Evolutionary conservation across 2,113 vertebrate species (phyloP), one percentile per base, ranked within the genome.

Genomic region (Spea bombifrons): DNA sequence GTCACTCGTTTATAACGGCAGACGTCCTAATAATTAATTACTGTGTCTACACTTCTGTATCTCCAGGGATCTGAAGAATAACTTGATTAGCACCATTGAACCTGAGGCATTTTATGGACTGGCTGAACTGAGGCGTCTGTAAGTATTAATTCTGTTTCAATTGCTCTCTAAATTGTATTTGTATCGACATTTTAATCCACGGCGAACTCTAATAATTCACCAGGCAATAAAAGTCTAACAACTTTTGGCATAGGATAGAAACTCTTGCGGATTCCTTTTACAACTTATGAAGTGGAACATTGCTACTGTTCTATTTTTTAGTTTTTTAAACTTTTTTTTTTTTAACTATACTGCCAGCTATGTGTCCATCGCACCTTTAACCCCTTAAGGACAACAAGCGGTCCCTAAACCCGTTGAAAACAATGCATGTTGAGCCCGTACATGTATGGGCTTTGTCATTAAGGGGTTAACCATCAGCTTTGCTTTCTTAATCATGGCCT

Each of bases 41-140:
- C 66, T 81, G 45, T 61, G 86, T 64, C 75, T 87, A 6, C 84
- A 84, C 17, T 75, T 87, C 76, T 89, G 84, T 85, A 84, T 85
- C 85, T 87, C 81, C 76, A 94, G 94, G 86, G 92, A 95, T 89
- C 90, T 96, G 90, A 94, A 90, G 88, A 93, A 91, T 91, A 94
- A 94, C 91, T 89, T 96, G 89, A 92, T 94, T 85, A 93, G 93
- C 85, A 94, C 88, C 48, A 90, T 93, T 86, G 92, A 93, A 87
- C 94, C 92, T 10, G 92, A 90, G 83, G 93, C 94, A 68, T 93
- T 94, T 85, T 89, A 86, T 84, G 94, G 93, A 87, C 93, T 94
- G 88, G 84, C 89, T 75, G 90, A 90, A 87, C 86, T 93, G 78
- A 93, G 88, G 82, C 90, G 86, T 84, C 88, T 94, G 95, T 95